Percentiles rank a stretch among this genome's conserved stretches.
Conservation (phyloP, 1,140 invertebrate genomes). For the Acromyrmex heyeri region DNA sequence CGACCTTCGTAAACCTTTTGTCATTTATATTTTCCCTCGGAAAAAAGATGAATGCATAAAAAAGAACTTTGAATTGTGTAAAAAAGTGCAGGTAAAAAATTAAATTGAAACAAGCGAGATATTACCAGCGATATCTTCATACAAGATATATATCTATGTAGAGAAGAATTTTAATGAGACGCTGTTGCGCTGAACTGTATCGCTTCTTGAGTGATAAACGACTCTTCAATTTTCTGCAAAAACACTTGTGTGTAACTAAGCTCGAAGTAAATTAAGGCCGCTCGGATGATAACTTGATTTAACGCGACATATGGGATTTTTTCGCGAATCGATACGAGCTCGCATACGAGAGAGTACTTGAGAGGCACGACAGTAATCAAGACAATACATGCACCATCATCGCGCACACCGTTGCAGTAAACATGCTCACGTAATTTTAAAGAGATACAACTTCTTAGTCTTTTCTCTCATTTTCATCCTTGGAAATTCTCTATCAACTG, state of each 20-base stretch:
- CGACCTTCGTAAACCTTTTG: constrained; percentile 11
- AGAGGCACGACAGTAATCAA: neutral
- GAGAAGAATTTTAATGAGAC: neutral
- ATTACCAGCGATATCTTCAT: neutral
- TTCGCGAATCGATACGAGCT: neutral
- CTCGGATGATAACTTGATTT: neutral
- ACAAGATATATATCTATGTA: neutral
- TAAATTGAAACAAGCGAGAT: neutral
- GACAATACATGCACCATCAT: neutral
- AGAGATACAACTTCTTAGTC: neutral
- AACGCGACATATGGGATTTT: neutral
- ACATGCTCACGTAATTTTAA: neutral
- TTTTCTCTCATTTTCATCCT: neutral
- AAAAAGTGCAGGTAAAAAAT: neutral
- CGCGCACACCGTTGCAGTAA: neutral
- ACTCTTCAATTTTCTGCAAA: neutral
- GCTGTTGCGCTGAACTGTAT: neutral
- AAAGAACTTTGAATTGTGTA: neutral
- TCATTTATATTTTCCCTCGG: neutral
- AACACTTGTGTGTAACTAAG: neutral
- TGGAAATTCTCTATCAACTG: neutral
- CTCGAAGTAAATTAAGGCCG: neutral
- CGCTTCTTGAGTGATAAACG: neutral
- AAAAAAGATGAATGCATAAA: neutral
- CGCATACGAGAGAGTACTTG: no score